Evolutionary conservation across 2,113 vertebrate genomes (phyloP).

Genomic region (Natator depressus): DNA sequence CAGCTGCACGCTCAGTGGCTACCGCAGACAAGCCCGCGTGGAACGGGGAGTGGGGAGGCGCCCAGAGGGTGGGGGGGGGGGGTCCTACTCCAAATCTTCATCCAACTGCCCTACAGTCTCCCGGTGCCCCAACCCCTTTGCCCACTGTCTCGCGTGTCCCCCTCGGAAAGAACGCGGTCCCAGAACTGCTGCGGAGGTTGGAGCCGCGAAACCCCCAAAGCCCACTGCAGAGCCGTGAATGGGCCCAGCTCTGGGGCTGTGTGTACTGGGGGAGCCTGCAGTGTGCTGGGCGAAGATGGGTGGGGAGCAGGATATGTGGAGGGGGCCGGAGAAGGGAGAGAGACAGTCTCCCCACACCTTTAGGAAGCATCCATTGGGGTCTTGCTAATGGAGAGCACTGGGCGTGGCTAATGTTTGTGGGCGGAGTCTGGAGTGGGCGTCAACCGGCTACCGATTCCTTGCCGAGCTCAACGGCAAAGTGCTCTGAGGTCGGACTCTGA

Average conservation of each 20-base stretch:
- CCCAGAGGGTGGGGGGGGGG: too few species aligned
- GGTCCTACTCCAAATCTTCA: background rate
- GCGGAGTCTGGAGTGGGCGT: background rate
- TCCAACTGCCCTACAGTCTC: conserved; percentile 11
- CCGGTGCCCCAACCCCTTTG: background rate
- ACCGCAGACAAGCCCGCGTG: background rate
- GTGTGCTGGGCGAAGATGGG: background rate
- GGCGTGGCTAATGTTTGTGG: background rate
- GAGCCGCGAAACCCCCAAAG: rapidly evolving
- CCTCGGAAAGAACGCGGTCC: background rate
- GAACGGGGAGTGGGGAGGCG: background rate
- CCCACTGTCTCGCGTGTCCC: rapidly evolving
- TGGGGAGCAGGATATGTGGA: background rate
- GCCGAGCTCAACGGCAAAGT: background rate
- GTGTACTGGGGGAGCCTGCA: background rate
- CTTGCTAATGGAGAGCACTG: background rate
- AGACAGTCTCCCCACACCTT: too few species aligned
- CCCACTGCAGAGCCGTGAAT: background rate
- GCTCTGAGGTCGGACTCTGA: background rate
- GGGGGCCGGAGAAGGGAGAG: background rate
- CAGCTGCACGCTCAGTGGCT: background rate
- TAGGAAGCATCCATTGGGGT: background rate
- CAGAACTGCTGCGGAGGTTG: background rate
- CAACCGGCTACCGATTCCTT: background rate
- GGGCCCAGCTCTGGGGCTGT: background rate